A percentile compares a stretch with the other conserved stretches of the same genome.
Evolutionary conservation across 1,140 invertebrate genomes (phyloP).

Genomic region (Cyphomyrmex costatus): DNA sequence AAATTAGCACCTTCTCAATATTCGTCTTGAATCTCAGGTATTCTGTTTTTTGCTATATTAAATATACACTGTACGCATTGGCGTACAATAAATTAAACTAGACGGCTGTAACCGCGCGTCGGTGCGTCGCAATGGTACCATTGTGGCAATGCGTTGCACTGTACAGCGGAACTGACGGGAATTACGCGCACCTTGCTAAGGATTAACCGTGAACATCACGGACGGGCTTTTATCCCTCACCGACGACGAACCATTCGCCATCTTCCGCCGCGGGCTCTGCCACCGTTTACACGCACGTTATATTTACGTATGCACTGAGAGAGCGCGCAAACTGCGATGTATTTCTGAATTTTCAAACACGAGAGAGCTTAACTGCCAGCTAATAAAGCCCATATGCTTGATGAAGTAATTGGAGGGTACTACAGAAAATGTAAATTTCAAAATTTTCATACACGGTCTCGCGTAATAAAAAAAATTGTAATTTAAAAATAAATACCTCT

Average conservation of each 20-base stretch:
- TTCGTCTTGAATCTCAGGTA: not conserved
- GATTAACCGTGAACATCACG: slow-evolving; percentile 69
- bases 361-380: not conserved
- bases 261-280: slow-evolving; percentile 31
- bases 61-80: slow-evolving; percentile 22
- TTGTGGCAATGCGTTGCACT: slow-evolving; percentile 30
- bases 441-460: not conserved
- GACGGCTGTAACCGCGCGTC: slow-evolving; percentile 40
- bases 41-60: slow-evolving; percentile 15
- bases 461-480: not conserved
- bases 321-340: not conserved
- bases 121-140: slow-evolving; percentile 15
- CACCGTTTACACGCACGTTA: slow-evolving; percentile 53
- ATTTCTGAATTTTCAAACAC: slow-evolving; percentile 15
- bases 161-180: slow-evolving; percentile 63
- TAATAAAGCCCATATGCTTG: not conserved
- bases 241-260: slow-evolving; percentile 19
- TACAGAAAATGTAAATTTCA: not conserved
- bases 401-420: slow-evolving; percentile 27
- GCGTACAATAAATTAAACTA: slow-evolving; percentile 69
- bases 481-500: not conserved
- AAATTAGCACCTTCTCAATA: not conserved
- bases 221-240: slow-evolving; percentile 33
- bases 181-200: slow-evolving; percentile 70
- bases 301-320: slow-evolving; percentile 39